These are phyloP conservation scores for Alsophila aescularia DNA, from an alignment of 2,888 invertebrate species.

Conservation along the genomic window DNA sequence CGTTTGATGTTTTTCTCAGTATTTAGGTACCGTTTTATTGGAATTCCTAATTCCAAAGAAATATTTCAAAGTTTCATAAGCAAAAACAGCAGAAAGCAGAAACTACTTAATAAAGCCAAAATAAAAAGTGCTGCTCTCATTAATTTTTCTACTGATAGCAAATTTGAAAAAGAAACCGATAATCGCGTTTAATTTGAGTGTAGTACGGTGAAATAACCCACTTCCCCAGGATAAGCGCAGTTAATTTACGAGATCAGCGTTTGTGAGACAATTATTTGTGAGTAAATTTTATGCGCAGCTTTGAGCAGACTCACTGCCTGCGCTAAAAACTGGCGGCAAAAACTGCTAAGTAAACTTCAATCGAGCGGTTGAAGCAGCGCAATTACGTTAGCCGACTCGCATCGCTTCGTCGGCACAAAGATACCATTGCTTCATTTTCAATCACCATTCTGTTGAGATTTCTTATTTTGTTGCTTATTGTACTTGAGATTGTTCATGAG, in stretches of 20 bases:
- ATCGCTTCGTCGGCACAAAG: conserved; percentile 41
- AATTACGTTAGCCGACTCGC: conserved; percentile 48
- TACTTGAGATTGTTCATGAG: conserved; percentile 37
- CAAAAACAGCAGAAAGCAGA: no score
- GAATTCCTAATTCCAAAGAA: no score
- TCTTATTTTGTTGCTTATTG: conserved; percentile 45
- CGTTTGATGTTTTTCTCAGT: neutral
- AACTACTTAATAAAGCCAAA: neutral
- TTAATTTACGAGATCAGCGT: conserved; percentile 57
- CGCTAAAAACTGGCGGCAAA: conserved; percentile 42
- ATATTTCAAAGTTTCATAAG: no score
- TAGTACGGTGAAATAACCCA: conserved; percentile 44
- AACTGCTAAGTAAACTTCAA: conserved; percentile 47
- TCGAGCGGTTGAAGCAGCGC: conserved; percentile 47
- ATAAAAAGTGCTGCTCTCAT: conserved; percentile 6
- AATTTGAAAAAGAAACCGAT: conserved; percentile 34
- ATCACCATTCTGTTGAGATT: conserved; percentile 45
- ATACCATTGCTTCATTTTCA: conserved; percentile 48
- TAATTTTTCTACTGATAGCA: conserved; percentile 20
- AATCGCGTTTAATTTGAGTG: conserved; percentile 46
- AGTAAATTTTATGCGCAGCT: conserved; percentile 55
- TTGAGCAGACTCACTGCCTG: conserved; percentile 48
- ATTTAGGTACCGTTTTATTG: no score
- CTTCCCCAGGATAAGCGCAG: conserved; percentile 51
- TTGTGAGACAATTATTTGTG: conserved; percentile 53